Evolutionary conservation across 1,140 invertebrate genomes (phyloP).

Genomic region (Apolygus lucorum): DNA sequence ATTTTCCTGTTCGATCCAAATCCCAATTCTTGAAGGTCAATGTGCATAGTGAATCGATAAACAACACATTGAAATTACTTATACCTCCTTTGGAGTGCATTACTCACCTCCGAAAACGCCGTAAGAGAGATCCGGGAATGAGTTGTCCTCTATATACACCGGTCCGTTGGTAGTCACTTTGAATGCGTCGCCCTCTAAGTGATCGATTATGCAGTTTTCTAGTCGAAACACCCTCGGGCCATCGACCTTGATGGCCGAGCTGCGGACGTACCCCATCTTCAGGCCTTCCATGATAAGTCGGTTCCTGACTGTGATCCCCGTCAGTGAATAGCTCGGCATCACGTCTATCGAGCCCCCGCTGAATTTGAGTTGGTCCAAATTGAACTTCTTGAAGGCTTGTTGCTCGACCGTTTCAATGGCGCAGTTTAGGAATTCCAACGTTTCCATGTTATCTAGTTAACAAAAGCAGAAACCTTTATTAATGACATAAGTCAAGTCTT

Average conservation of each 20-base stretch:
- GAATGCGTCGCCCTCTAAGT: conserved; percentile 54
- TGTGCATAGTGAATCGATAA: too few species aligned
- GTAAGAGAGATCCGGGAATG: conserved; percentile 45
- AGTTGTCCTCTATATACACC: conserved; percentile 57
- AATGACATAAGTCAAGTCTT: too few species aligned
- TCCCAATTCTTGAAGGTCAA: too few species aligned
- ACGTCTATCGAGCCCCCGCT: conserved; percentile 44
- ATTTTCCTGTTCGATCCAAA: too few species aligned
- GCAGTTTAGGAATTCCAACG: conserved; percentile 47
- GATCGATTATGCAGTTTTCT: conserved; percentile 50
- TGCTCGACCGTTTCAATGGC: conserved; percentile 50
- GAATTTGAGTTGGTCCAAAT: conserved; percentile 45
- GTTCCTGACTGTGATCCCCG: conserved; percentile 58
- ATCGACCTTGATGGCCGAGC: conserved; percentile 49
- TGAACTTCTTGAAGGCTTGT: conserved; percentile 70
- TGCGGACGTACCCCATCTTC: conserved; percentile 39
- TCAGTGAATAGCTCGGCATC: conserved; percentile 58
- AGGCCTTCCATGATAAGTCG: conserved; percentile 47
- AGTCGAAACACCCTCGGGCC: conserved; percentile 50
- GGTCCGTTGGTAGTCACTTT: conserved; percentile 50
- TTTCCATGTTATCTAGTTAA: conserved; percentile 38
- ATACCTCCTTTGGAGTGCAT: background rate
- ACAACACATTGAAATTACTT: too few species aligned
- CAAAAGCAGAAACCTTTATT: too few species aligned
- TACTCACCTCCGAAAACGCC: conserved; percentile 46